Conservation (phyloP, 2,888 invertebrate genomes). For the Mycalesis mineus region DNA sequence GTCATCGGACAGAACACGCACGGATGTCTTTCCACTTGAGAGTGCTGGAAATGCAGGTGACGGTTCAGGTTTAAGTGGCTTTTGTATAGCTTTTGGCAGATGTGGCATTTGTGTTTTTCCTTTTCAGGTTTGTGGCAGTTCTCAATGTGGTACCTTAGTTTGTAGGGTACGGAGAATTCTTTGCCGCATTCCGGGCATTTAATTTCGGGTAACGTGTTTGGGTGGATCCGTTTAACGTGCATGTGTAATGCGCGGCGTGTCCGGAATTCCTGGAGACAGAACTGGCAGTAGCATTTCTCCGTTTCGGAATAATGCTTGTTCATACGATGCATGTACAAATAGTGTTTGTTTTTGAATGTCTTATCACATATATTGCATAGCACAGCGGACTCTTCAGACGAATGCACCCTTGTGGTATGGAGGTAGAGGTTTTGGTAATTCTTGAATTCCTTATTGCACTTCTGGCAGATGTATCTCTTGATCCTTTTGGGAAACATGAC, state of each 20-base stretch:
- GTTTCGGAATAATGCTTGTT: constrained; percentile 70
- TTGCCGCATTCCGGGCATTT: constrained; percentile 66
- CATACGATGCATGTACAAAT: constrained; percentile 71
- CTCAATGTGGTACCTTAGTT: constrained; percentile 61
- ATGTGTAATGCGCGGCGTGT: constrained; percentile 63
- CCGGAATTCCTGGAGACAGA: constrained; percentile 65
- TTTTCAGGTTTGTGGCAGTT: constrained; percentile 51
- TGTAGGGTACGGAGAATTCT: constrained; percentile 63
- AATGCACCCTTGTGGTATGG: constrained; percentile 66
- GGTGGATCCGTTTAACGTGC: constrained; percentile 64
- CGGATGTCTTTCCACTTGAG: constrained; percentile 57
- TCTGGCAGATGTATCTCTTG: constrained; percentile 61
- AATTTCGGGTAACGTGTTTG: constrained; percentile 59
- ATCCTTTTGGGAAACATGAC: constrained; percentile 55
- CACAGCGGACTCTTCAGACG: constrained; percentile 63
- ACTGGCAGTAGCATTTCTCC: constrained; percentile 66
- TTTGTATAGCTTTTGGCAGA: constrained; percentile 64
- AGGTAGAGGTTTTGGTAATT: constrained; percentile 68
- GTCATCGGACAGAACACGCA: constrained; percentile 71
- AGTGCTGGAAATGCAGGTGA: constrained; percentile 63
- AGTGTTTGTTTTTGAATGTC: constrained; percentile 69
- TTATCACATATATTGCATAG: constrained; percentile 66
- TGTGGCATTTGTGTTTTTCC: constrained; percentile 60
- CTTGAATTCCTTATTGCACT: constrained; percentile 68
- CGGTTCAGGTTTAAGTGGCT: constrained; percentile 59